Conservation (phyloP, 2,797 vertebrate genomes). For the Craterocephalus amniculus region DNA sequence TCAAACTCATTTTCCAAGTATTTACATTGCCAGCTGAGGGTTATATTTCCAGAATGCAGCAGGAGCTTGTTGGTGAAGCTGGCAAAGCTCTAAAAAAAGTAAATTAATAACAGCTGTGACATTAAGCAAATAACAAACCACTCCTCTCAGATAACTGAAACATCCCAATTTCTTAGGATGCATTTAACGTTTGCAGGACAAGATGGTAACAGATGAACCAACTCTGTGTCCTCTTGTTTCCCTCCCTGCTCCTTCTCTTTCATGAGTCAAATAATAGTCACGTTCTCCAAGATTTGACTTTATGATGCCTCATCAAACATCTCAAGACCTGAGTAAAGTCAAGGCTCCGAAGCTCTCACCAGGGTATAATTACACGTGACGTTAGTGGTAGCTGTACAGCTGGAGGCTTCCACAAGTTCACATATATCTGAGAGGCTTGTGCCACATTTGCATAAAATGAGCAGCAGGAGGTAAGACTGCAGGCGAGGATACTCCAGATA, state of each 20-base stretch:
- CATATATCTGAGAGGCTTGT: constrained; percentile 32
- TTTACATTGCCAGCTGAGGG: constrained; percentile 26
- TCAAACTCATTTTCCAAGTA: constrained; percentile 34
- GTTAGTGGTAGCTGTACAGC: constrained; percentile 58
- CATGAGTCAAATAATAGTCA: constrained; percentile 21
- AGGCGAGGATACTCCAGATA: constrained; percentile 8
- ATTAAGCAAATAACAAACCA: constrained; percentile 46
- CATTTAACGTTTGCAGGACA: too few species aligned
- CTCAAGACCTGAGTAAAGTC: constrained; percentile 45
- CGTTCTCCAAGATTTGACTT: constrained; percentile 36
- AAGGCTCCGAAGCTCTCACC: constrained; percentile 39
- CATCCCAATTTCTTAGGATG: too few species aligned
- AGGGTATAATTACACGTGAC: constrained; percentile 61
- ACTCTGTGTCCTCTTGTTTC: too few species aligned
- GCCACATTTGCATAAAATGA: constrained; percentile 42
- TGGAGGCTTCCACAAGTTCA: constrained; percentile 32
- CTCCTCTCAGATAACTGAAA: constrained; percentile 59
- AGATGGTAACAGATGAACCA: too few species aligned
- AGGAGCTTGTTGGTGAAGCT: constrained; percentile 44
- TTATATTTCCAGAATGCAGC: constrained; percentile 29
- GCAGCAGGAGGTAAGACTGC: constrained; percentile 29
- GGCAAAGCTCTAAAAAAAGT: constrained; percentile 35
- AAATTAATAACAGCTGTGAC: constrained; percentile 72
- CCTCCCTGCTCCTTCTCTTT: constrained; percentile 8
- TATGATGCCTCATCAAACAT: constrained; percentile 68